Evolutionary conservation across 2,888 invertebrate species (phyloP), one percentile per base, ranked within the genome.

Genomic region (Pardosa pseudoannulata): DNA sequence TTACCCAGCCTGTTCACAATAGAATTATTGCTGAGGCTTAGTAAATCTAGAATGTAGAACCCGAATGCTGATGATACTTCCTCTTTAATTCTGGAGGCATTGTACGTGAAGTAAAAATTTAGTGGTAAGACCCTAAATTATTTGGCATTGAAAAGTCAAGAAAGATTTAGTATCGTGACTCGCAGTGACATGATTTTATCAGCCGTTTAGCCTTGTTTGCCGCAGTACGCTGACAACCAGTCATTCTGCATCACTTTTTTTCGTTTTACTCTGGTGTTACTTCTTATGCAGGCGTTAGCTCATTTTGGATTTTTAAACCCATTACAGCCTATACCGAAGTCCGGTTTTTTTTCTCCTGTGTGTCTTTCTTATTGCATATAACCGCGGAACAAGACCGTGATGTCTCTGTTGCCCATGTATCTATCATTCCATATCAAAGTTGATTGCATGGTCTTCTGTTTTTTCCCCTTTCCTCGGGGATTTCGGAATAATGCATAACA

Each of bases 61-160:
- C 7, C 9, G 16, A 46, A 46, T 46, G n/a, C 11, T 2, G 16
- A 46, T 11, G 2, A n/a, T 46, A 16, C 16, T n/a, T 46, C n/a
- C 46, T 46, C 13, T 6, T 16, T 46, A 46, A 46, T 2, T 2
- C 46, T 36, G 6, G 11, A 36, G 16, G 16, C 16, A 46, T 46
- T 11, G 9, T 36, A 9, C 36, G 9, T 9, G 5, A n/a, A n/a
- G n/a, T n/a, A 36, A 9, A 9, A 9, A 9, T 36, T 9, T 36
- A 36, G 36, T 5, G 36, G 36, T 5, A 16, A 46, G 46, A 16
- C 2, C 23, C 23, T 56, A 23, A 23, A 19, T 56, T 23, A 56
- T 11, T 56, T 23, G 23, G 23, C 56, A 56, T 56, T 56, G 56
- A 56, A 23, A 23, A 56, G 56, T 56, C 56, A 56, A 56, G 41